Evolutionary conservation across 2,113 vertebrate species (phyloP).

Genomic region (Podocnemis expansa): DNA sequence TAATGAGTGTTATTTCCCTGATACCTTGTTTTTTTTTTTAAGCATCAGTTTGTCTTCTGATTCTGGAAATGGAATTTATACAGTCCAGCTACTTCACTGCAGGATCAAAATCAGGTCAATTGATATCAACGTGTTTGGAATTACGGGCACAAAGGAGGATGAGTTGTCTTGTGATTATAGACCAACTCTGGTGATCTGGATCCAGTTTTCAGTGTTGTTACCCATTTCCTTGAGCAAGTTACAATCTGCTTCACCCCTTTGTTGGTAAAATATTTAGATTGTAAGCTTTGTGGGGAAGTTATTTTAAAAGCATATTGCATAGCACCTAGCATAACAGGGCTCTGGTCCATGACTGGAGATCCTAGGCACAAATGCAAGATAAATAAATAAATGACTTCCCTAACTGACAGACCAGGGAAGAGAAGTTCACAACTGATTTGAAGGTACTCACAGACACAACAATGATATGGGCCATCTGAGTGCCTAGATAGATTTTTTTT

Average conservation of each 20-base stretch:
- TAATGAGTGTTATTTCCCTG: neutral
- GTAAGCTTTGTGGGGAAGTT: neutral
- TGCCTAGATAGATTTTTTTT: constrained; percentile 30
- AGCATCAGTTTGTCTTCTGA: neutral
- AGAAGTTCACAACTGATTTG: neutral
- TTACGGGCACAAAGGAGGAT: neutral
- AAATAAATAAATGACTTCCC: constrained; percentile 9
- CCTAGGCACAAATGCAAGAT: neutral
- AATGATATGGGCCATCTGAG: neutral
- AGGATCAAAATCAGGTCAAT: neutral
- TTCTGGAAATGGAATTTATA: neutral
- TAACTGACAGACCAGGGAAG: neutral
- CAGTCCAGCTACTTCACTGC: neutral
- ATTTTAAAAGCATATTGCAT: neutral
- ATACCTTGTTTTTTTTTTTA: fast-evolving
- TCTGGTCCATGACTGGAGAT: neutral
- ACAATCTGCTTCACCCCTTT: neutral
- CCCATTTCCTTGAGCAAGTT: neutral
- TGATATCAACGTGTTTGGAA: neutral
- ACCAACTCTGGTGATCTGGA: neutral
- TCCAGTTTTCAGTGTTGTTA: neutral
- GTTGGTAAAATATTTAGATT: neutral
- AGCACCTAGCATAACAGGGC: neutral
- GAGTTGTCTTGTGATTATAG: neutral
- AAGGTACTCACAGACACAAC: constrained; percentile 1